These are phyloP conservation scores for Drosophila gunungcola DNA, from an alignment of 1,140 invertebrate species.

Conservation along the genomic window DNA sequence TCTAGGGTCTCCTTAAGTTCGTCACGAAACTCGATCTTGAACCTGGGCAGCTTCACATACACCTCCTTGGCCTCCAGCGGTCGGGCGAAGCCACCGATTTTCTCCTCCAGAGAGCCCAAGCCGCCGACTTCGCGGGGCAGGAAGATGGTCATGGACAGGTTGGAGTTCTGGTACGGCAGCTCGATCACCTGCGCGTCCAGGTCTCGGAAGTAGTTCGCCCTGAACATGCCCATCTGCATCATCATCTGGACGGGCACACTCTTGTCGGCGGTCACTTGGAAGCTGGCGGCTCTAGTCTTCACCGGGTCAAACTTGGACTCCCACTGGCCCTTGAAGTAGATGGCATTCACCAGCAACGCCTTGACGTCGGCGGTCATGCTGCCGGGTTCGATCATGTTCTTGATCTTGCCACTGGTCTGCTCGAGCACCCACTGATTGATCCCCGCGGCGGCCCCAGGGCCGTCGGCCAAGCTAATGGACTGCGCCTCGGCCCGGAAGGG, in stretches of 20 bases:
- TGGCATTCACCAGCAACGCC: slow-evolving; percentile 88
- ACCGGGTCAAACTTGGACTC: slow-evolving; percentile 46
- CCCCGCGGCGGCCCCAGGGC: slow-evolving; percentile 62
- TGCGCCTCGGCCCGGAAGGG: slow-evolving; percentile 77
- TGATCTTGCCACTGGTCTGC: slow-evolving; percentile 87
- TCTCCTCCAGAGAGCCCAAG: slow-evolving; percentile 85
- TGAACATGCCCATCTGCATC: slow-evolving; percentile 80
- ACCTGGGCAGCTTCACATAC: slow-evolving; percentile 87
- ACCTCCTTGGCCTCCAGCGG: slow-evolving; percentile 78
- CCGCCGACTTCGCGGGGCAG: slow-evolving; percentile 86
- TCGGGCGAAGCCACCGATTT: slow-evolving; percentile 74
- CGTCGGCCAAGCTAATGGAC: slow-evolving; percentile 84
- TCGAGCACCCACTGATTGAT: slow-evolving; percentile 88
- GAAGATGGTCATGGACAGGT: slow-evolving; percentile 86
- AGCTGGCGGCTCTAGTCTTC: slow-evolving; percentile 33
- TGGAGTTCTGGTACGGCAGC: slow-evolving; percentile 83
- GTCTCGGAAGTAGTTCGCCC: slow-evolving; percentile 48
- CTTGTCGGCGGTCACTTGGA: slow-evolving; percentile 53
- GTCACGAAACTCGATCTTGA: slow-evolving; percentile 86
- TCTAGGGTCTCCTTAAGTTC: slow-evolving; percentile 85
- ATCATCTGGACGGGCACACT: slow-evolving; percentile 85
- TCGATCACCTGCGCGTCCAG: slow-evolving; percentile 64
- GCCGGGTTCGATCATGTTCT: slow-evolving; percentile 85
- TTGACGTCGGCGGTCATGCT: slow-evolving; percentile 68
- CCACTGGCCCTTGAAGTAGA: slow-evolving; percentile 87